phyloP scores from a whole-genome alignment of 1,140 invertebrate genomes.

The Tetramorium alpestre region DNA sequence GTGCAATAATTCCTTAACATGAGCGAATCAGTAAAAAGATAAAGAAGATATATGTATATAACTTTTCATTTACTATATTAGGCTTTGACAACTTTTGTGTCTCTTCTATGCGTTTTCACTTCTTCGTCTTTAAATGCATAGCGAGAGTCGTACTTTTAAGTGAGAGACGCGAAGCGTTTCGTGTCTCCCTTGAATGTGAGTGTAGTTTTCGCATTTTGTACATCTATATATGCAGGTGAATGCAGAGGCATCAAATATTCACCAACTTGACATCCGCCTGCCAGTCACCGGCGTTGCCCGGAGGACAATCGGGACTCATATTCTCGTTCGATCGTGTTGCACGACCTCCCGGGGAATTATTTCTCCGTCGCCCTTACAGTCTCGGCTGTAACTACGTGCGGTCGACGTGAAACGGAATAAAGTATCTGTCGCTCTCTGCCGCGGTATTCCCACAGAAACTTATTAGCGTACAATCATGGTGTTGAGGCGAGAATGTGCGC shows the following conservation, averaged over 20 bases:
- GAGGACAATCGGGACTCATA: constrained; percentile 46
- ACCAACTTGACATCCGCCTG: constrained; percentile 53
- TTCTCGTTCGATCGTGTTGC: background rate
- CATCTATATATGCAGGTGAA: background rate
- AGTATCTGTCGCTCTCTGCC: constrained; percentile 61
- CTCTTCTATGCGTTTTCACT: background rate
- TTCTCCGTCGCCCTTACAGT: constrained; percentile 19
- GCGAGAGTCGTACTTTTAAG: background rate
- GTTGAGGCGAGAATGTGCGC: constrained; percentile 12
- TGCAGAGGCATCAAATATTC: constrained; percentile 54
- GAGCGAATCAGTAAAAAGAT: background rate
- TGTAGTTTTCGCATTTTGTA: background rate
- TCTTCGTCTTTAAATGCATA: background rate
- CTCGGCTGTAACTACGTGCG: constrained; percentile 24
- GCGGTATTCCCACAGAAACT: constrained; percentile 77
- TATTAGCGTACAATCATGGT: constrained; percentile 75
- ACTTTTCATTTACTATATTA: background rate
- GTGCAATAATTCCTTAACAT: background rate
- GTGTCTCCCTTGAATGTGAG: background rate
- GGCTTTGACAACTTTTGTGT: background rate
- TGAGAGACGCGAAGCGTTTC: background rate
- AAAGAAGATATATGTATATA: background rate
- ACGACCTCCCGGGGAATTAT: constrained; percentile 56
- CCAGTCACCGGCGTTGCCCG: constrained; percentile 31
- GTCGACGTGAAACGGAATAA: constrained; percentile 76